These are phyloP conservation scores for Darevskia mixta DNA, from an alignment of 2,797 vertebrate genomes.

Conservation along the genomic window DNA sequence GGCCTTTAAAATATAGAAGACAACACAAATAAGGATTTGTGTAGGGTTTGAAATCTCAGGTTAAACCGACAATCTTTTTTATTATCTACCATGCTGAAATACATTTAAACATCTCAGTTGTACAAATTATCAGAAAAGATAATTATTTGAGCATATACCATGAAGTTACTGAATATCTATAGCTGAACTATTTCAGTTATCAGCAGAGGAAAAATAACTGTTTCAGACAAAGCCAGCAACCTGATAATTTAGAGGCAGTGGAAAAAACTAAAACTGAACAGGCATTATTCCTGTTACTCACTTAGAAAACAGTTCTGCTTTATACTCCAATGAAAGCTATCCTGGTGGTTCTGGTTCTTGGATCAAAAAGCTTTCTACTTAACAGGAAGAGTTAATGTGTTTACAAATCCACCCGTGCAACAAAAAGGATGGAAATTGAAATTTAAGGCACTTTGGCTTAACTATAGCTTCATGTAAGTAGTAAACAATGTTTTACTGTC, in stretches of 20 bases:
- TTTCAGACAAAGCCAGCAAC: neutral
- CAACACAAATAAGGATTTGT: constrained; percentile 2
- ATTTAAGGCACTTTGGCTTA: neutral
- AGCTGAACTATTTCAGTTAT: neutral
- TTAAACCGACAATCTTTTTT: neutral
- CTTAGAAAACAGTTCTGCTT: neutral
- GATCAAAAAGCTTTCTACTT: neutral
- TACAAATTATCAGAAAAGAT: neutral
- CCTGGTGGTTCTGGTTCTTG: neutral
- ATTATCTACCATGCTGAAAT: neutral
- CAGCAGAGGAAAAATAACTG: neutral
- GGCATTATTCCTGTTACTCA: neutral
- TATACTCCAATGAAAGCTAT: neutral
- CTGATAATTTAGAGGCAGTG: neutral
- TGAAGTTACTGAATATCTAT: neutral
- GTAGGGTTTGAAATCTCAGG: constrained; percentile 1
- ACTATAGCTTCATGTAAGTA: neutral
- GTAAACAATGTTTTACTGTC: neutral
- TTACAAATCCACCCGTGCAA: neutral
- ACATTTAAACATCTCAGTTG: neutral
- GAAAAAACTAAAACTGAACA: neutral
- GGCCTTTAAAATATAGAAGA: no score
- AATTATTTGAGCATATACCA: constrained; percentile 6
- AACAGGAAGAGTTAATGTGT: neutral
- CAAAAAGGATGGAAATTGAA: neutral